Evolutionary conservation across 2,113 vertebrate genomes (phyloP).

Genomic region (Poecile atricapillus): DNA sequence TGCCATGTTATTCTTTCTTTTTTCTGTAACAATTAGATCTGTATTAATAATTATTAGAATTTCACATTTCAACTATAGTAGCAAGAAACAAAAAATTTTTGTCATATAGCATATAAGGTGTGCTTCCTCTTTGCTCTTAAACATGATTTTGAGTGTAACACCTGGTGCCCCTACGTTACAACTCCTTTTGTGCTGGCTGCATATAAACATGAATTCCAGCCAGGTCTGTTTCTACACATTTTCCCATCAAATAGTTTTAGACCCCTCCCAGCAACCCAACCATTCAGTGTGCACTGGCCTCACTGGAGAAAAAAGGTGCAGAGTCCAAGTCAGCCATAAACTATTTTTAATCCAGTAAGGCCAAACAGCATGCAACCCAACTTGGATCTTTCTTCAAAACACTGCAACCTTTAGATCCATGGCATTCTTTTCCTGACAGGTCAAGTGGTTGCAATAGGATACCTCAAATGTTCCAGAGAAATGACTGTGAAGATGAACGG

Average conservation of each 20-base stretch:
- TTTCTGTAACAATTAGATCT: not conserved
- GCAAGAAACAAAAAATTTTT: not conserved
- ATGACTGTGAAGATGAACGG: not conserved
- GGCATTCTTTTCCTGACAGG: not conserved
- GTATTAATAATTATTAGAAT: not conserved
- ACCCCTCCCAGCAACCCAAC: not conserved
- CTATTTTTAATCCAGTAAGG: not conserved
- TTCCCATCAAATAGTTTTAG: not conserved
- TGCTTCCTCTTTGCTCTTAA: not conserved
- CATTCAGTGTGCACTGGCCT: not conserved
- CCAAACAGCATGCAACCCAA: not conserved
- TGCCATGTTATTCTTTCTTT: not conserved
- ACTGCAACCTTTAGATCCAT: not conserved
- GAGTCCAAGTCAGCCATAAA: not conserved
- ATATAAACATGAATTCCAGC: fast-evolving
- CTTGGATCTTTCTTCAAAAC: not conserved
- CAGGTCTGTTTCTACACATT: not conserved
- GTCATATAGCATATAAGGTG: fast-evolving
- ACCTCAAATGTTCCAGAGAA: not conserved
- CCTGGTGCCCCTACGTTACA: not conserved
- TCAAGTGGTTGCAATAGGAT: not conserved
- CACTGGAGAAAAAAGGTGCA: not conserved
- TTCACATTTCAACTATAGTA: not conserved
- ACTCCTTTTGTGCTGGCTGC: not conserved
- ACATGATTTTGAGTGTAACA: fast-evolving